Evolutionary conservation across 2,797 vertebrate species (phyloP), one percentile per base, ranked within the genome.

Genomic region (Hybognathus amarus): DNA sequence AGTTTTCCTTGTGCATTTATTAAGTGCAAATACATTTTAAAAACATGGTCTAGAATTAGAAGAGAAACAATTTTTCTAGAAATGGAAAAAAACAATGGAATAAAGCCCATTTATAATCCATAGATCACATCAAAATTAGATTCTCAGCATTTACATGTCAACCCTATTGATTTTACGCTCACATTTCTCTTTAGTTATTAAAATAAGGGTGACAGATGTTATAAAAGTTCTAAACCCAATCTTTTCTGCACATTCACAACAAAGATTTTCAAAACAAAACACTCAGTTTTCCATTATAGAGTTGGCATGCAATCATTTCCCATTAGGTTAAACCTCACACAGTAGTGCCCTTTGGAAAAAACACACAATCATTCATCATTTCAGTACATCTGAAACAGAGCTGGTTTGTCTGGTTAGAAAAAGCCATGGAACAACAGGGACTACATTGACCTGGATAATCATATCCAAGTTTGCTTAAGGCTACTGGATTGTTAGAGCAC

Each of bases 21-120:
- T 92, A 90, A 94, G 93, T 94, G 93, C 94, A 95, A 95, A 94
- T 91, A 83, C 93, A 92, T 92, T 82, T 82, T 13, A 85, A 93
- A 87, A 91, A 88, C 88, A 90, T 88, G 64, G 64, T 86, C 83
- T 77, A 27, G 70, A 78, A 83, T 77, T 89, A 18, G 89, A 91
- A 89, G 81, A 84, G 88, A 79, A 75, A 87, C 84, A 89, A 61
- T 54, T 77, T 61, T 42, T 54, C 77, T 88, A 73, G 87, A 83
- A 87, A 75, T 76, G 54, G 6, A 15, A 78, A 85, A n/a, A 78
- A 87, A 15, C 1, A 80, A 52, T 74, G 78, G 80, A 42, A 81
- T 77, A 81, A 89, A 90, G 86, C 47, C 24, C 73, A 68, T 76
- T 68, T 76, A 42, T 27, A 76, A 64, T 76, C 78, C 66, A 82